Conservation (phyloP, 2,888 invertebrate species). For the Atethmia centrago region DNA sequence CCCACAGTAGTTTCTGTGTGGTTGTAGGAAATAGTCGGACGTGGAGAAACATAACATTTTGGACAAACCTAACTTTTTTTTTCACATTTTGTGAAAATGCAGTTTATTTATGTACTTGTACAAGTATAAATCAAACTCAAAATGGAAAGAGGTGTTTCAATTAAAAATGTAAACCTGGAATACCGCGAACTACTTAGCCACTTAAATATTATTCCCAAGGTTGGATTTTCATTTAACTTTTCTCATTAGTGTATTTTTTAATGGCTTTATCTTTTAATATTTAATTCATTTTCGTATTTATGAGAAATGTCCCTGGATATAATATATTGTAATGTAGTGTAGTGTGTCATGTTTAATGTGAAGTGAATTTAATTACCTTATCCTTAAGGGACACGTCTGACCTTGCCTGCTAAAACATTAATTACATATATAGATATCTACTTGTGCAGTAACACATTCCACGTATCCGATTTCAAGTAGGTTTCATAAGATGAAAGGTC, state of each 20-base stretch:
- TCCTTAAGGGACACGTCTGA: not conserved
- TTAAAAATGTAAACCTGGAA: slow-evolving; percentile 35
- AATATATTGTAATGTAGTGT: not conserved
- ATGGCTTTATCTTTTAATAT: slow-evolving; percentile 7
- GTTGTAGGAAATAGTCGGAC: too few species aligned
- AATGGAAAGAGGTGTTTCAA: slow-evolving; percentile 30
- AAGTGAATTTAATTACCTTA: slow-evolving; percentile 11
- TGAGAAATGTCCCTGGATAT: not conserved
- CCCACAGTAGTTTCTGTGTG: too few species aligned
- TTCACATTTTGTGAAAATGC: not conserved
- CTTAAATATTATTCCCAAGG: slow-evolving; percentile 31
- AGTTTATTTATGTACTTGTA: not conserved
- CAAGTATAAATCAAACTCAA: slow-evolving; percentile 12
- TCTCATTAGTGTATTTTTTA: slow-evolving; percentile 44
- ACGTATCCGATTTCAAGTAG: slow-evolving; percentile 24
- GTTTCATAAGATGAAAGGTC: slow-evolving; percentile 36
- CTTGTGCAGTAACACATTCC: not conserved
- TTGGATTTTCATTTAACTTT: slow-evolving; percentile 50
- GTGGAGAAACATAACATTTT: too few species aligned
- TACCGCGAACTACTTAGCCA: slow-evolving; percentile 30
- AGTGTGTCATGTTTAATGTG: not conserved
- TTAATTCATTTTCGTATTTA: not conserved
- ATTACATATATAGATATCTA: not conserved
- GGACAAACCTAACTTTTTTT: too few species aligned
- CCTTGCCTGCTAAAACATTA: not conserved